Conservation (phyloP, 1,140 invertebrate genomes). For the Bombus sylvicola region DNA sequence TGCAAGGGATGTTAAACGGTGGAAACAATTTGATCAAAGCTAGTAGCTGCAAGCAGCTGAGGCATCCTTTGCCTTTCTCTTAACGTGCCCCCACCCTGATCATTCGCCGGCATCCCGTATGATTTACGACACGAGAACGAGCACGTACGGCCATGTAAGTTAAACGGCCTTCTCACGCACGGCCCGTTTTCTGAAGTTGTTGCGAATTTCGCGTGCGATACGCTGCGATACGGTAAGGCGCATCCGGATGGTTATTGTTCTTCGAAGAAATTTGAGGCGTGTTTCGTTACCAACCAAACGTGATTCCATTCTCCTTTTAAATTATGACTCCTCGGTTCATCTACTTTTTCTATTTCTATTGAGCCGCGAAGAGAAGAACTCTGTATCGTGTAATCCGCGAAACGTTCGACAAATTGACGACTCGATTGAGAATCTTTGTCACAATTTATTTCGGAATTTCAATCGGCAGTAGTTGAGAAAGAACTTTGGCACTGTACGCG, state of each 20-base stretch:
- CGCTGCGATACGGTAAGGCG: neutral
- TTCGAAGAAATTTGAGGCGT: neutral
- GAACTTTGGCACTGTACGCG: neutral
- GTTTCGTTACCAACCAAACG: neutral
- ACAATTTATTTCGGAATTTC: neutral
- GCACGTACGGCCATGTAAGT: conserved; percentile 54
- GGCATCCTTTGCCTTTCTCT: conserved; percentile 61
- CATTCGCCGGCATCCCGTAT: conserved; percentile 46
- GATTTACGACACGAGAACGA: conserved; percentile 59
- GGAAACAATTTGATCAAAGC: conserved; percentile 80
- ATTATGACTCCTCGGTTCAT: neutral
- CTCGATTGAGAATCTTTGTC: neutral
- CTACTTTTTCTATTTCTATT: neutral
- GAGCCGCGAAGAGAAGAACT: neutral
- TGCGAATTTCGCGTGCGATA: conserved; percentile 30
- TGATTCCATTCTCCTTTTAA: neutral
- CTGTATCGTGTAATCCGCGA: neutral
- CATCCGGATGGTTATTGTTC: neutral
- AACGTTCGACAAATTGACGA: neutral
- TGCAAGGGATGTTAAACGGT: conserved; percentile 55
- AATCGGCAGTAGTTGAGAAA: neutral
- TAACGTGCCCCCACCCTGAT: neutral
- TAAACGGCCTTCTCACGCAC: conserved; percentile 52
- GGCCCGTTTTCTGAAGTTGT: conserved; percentile 27
- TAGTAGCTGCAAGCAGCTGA: conserved; percentile 75